Conservation (phyloP, 2,113 vertebrate species). For the Macquaria ambigua region DNA sequence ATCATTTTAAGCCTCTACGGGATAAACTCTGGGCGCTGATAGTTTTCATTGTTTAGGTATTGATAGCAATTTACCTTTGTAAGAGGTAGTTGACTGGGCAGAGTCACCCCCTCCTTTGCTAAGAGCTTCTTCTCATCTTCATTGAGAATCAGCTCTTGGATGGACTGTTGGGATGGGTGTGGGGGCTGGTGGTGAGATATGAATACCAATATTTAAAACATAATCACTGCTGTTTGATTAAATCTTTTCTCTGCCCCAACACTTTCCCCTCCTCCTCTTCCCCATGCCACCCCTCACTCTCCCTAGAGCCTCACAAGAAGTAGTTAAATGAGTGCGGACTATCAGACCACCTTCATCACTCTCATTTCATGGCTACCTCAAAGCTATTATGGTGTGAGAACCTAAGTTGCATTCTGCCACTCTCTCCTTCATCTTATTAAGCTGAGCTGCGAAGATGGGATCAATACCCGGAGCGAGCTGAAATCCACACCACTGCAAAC, state of each 20-base stretch:
- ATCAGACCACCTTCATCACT: conserved; percentile 33
- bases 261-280: background rate
- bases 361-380: conserved; percentile 58
- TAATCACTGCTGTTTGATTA: conserved; percentile 42
- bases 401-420: conserved; percentile 29
- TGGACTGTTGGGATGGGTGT: conserved; percentile 76
- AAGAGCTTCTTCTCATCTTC: conserved; percentile 96
- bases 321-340: conserved; percentile 42
- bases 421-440: conserved; percentile 52
- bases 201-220: conserved; percentile 60
- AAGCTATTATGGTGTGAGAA: conserved; percentile 53
- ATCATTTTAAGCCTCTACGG: background rate
- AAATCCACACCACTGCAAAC: conserved; percentile 1
- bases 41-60: conserved; percentile 1
- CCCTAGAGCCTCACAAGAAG: conserved; percentile 30
- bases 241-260: conserved; percentile 26
- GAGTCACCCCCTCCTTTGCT: conserved; percentile 90
- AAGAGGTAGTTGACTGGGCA: conserved; percentile 93
- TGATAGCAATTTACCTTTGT: conserved; percentile 87
- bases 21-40: background rate
- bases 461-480: conserved; percentile 18
- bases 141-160: conserved; percentile 92
- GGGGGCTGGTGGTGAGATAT: conserved; percentile 69
- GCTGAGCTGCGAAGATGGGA: conserved; percentile 18
- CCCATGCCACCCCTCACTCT: background rate